Base-by-base conservation (phyloP, 2,797 vertebrate genomes). In the Xerus rutilus region DNA sequence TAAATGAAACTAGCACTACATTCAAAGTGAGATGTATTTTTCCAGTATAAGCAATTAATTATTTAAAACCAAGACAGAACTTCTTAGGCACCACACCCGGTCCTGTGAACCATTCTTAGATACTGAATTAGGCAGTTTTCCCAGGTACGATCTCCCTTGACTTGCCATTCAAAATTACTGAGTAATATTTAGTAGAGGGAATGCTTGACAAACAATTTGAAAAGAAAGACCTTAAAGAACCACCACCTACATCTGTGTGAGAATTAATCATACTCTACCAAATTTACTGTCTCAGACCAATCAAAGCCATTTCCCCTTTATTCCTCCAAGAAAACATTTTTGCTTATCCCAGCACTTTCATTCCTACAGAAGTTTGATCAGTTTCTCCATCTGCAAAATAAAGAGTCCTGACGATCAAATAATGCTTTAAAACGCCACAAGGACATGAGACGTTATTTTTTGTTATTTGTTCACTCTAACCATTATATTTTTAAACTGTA, bases 191-290 rank as follows among this genome's bases (percentile, higher is more conserved):
- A 78, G 39, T 35, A 82, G 30, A 88, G 20, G 52, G 32, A 59
- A 65, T 23, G 65, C 13, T 5, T 65, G 57, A 83, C 13, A 82
- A 96, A 92, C 49, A 90, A 79, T 49, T 69, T 69, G 17, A 54
- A 73, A 94, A 94, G 47, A 67, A 92, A 93, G 85, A 49, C 4
- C 25, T 86, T 72, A 14, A 70, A 88, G 77, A 88, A 73, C n/a
- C 83, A 89, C 23, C 65, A 77, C 32, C 52, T 81, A 28, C 64
- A 91, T 43, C 35, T 39, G 15, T 45, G 64, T 84, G 59, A 79
- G 25, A 74, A 72, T 47, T 47, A 52, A 30, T 43, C 72, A 72
- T 10, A 72, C 35, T 77, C 17, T 4, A 43, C 64, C 7, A 45
- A 49, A 52, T 35, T 86, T 54, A 94, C 1, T 39, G 35, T 13